Percentiles rank a stretch among this genome's conserved stretches.
Evolutionary conservation across 2,113 vertebrate species (phyloP).

Genomic region (Tretioscincus oriximinensis): DNA sequence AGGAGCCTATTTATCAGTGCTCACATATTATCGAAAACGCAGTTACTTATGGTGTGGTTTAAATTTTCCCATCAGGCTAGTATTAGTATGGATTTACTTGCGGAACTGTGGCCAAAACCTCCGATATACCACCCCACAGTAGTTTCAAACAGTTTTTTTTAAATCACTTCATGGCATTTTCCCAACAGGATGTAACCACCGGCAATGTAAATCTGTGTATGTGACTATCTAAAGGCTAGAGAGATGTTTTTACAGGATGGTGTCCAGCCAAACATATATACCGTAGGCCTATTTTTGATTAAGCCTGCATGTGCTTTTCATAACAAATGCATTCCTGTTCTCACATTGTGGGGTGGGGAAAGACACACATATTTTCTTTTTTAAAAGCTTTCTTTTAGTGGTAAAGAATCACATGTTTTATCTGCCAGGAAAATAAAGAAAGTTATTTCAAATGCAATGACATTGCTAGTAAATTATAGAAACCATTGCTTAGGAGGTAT

Average conservation of each 20-base stretch:
- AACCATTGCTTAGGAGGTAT: background rate
- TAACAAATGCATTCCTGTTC: slow-evolving; percentile 26
- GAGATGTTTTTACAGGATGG: slow-evolving; percentile 35
- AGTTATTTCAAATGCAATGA: background rate
- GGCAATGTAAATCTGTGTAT: slow-evolving; percentile 10
- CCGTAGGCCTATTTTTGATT: background rate
- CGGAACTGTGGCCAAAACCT: background rate
- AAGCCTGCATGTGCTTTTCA: slow-evolving; percentile 24
- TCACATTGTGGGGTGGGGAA: background rate
- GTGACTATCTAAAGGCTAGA: background rate
- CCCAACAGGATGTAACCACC: slow-evolving; percentile 26
- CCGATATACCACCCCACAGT: background rate
- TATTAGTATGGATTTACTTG: background rate
- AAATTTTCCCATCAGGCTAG: slow-evolving; percentile 22
- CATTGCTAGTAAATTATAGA: slow-evolving; percentile 21
- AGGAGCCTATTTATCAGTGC: no score
- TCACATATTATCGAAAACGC: background rate
- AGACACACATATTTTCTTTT: background rate
- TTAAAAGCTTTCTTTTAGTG: background rate
- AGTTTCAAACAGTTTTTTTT: background rate
- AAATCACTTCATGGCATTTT: background rate
- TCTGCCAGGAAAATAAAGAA: background rate
- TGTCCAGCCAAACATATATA: slow-evolving; percentile 25
- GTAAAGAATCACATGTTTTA: background rate
- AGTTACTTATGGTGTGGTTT: background rate